phyloP scores from a whole-genome alignment of 2,888 invertebrate genomes.

The Cantharis nigra region DNA sequence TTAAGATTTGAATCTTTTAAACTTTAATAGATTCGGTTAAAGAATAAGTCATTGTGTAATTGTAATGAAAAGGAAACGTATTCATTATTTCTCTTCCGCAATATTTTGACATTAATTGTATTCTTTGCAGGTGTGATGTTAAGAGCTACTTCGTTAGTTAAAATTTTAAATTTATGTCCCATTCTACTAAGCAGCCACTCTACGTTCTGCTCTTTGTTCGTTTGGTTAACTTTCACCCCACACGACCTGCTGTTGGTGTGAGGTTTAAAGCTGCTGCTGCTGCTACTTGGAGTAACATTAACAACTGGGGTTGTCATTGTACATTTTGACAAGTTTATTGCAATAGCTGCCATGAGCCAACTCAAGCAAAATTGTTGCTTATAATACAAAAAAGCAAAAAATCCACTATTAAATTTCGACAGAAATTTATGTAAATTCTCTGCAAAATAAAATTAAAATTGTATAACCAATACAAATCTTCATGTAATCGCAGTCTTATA shows the following conservation, averaged over 20 bases:
- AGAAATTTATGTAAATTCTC: background rate
- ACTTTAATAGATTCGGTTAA: conserved; percentile 38
- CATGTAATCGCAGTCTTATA: background rate
- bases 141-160: conserved; percentile 15
- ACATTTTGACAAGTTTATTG: conserved; percentile 25
- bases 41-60: conserved; percentile 13
- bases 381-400: background rate
- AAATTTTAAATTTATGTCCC: conserved; percentile 21
- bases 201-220: conserved; percentile 14
- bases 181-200: conserved; percentile 16
- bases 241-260: conserved; percentile 4
- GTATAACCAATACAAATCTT: background rate
- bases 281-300: conserved; percentile 1
- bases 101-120: conserved; percentile 7
- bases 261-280: conserved; percentile 16
- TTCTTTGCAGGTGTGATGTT: conserved; percentile 10
- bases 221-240: conserved; percentile 6
- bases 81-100: background rate
- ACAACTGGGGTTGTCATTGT: conserved; percentile 20
- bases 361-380: conserved; percentile 6
- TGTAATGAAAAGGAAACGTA: background rate
- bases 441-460: background rate
- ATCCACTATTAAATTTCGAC: background rate
- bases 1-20: conserved; percentile 39
- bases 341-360: conserved; percentile 19